These are phyloP conservation scores for Ahaetulla prasina DNA, from an alignment of 2,113 vertebrate genomes.

Conservation along the genomic window DNA sequence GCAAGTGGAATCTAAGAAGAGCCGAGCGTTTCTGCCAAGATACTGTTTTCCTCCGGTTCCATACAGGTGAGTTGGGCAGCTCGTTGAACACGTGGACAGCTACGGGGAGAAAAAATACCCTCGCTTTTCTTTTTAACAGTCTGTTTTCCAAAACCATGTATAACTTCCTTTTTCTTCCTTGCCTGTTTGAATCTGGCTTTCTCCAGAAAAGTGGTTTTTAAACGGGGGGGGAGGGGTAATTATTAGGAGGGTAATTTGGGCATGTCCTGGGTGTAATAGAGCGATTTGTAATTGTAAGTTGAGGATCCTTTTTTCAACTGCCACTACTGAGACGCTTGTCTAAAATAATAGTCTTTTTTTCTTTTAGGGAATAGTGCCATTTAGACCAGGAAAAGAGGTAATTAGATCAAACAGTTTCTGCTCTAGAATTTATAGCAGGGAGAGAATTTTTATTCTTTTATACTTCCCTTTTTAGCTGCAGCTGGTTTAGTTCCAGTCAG, in stretches of 20 bases:
- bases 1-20: neutral
- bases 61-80: conserved; percentile 22
- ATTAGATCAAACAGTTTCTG: neutral
- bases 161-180: neutral
- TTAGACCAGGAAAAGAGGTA: neutral
- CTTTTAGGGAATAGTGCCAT: neutral
- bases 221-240: neutral
- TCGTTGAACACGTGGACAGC: neutral
- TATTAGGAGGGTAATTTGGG: neutral
- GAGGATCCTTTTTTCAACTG: neutral
- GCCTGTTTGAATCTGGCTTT: neutral
- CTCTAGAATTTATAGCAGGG: neutral
- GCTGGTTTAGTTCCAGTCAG: neutral
- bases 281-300: neutral
- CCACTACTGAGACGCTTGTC: neutral
- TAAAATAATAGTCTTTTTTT: neutral
- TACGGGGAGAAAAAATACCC: neutral
- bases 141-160: neutral
- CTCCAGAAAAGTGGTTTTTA: neutral
- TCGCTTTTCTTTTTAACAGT: neutral
- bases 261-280: neutral
- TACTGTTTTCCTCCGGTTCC: neutral
- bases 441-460: neutral
- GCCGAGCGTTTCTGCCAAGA: neutral
- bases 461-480: neutral